Evolutionary conservation across 2,888 invertebrate species (phyloP), one percentile per base, ranked within the genome.

Genomic region (Drosophila helvetica): DNA sequence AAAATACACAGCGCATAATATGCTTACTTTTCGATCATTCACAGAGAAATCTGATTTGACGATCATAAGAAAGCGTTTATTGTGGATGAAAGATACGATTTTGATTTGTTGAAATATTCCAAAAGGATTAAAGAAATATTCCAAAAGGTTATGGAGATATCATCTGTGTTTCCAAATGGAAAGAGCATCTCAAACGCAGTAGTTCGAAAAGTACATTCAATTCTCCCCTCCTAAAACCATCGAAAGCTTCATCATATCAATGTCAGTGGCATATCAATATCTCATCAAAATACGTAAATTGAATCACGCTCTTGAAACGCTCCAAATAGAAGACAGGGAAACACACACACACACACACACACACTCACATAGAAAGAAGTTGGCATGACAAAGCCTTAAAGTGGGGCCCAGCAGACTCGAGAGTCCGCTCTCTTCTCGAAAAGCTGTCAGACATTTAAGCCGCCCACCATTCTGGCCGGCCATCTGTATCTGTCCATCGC

Each of bases 401-500:
- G 25, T 18, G 19, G 10, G 30, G 15, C 42, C n/a, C 25, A 38
- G 33, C 48, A 30, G 38, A 54, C 54, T 50, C 64, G 15, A 38
- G 33, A 64, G 43, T 66, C 45, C 38, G 38, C n/a, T 38, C 38
- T 38, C 38, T n/a, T 38, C 38, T 38, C 57, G 42, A 51, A 51
- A 50, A 71, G 53, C 71, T 71, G 71, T 71, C 71, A 51, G 45
- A 12, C 58, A 43, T 58, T 33, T 56, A 53, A 47, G 72, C 72
- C 71, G 71, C 71, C 71, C 71, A 71, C 71, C 71, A 54, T 70
- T 70, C 22, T 47, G 27, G 18, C 65, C 55, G 19, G 27, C 55
- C 80, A 80, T 62, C 79, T 73, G 84, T 66, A 51, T 42, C 53
- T 50, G 71, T 71, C 56, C 30, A 47, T 42, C 45, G 61, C 50